Percentiles rank a stretch among this genome's conserved stretches.
These are phyloP conservation scores for Cyprinella venusta DNA, from an alignment of 2,797 vertebrate genomes.

Conservation along the genomic window DNA sequence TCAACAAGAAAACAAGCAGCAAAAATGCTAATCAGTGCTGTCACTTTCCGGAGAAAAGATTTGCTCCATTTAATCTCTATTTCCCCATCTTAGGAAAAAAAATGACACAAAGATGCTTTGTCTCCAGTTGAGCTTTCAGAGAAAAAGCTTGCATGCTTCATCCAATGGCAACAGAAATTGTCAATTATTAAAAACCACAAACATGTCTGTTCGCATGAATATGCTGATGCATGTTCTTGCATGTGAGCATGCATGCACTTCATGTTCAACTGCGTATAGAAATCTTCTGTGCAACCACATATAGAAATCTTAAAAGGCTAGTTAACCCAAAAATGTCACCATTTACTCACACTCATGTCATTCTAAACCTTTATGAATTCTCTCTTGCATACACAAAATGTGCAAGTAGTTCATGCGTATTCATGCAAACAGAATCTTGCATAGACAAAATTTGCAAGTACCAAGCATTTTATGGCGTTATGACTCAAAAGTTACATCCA, in stretches of 20 bases:
- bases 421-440: too few relatives aligned
- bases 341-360: too few relatives aligned
- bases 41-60: constrained; percentile 53
- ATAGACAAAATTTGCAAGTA: too few relatives aligned
- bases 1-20: constrained; percentile 42
- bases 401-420: too few relatives aligned
- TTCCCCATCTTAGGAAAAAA: constrained; percentile 26
- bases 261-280: background rate
- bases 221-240: background rate
- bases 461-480: too few relatives aligned
- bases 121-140: constrained; percentile 55
- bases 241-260: background rate
- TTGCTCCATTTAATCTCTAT: constrained; percentile 55
- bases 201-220: constrained; percentile 31
- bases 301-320: too few relatives aligned
- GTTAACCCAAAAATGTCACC: too few relatives aligned
- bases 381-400: too few relatives aligned
- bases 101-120: constrained; percentile 45
- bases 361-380: too few relatives aligned
- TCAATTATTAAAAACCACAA: constrained; percentile 35
- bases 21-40: constrained; percentile 60
- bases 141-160: constrained; percentile 15
- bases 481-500: too few relatives aligned
- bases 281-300: too few relatives aligned
- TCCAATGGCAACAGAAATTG: constrained; percentile 27